Conservation (phyloP, 2,888 invertebrate genomes). For the Alcis repandata region DNA sequence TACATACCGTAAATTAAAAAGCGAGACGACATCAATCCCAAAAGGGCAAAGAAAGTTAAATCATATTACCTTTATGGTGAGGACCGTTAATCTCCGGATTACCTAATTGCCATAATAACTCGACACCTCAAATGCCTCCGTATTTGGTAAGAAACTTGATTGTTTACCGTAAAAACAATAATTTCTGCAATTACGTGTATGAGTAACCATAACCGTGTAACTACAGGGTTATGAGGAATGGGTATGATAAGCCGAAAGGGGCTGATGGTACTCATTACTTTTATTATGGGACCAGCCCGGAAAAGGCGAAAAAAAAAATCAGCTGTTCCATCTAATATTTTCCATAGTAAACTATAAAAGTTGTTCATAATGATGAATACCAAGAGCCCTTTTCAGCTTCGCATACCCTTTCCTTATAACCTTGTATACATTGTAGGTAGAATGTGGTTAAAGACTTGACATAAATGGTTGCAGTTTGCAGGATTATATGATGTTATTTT, state of each 20-base stretch:
- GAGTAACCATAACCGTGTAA: constrained; percentile 24
- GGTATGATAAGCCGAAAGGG: too few species aligned
- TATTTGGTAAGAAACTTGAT: constrained; percentile 34
- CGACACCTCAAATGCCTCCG: constrained; percentile 25
- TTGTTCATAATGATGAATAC: too few species aligned
- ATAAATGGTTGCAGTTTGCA: neutral
- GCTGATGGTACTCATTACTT: constrained; percentile 9
- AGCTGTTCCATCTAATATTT: too few species aligned
- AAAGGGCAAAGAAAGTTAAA: constrained; percentile 33
- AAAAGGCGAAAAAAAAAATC: too few species aligned
- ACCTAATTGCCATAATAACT: constrained; percentile 31
- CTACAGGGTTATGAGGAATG: too few species aligned
- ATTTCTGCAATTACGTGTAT: constrained; percentile 28
- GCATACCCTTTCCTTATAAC: too few species aligned
- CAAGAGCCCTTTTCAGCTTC: too few species aligned
- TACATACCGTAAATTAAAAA: neutral
- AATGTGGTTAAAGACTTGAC: neutral
- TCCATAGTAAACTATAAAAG: too few species aligned
- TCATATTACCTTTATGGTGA: constrained; percentile 22
- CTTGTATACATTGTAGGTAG: too few species aligned
- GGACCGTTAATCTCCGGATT: constrained; percentile 31
- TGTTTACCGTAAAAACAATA: constrained; percentile 39
- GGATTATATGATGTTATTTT: neutral
- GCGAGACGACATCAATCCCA: constrained; percentile 18
- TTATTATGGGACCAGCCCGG: too few species aligned